Conservation (phyloP, 2,888 invertebrate genomes). For the Cerceris rybyensis region DNA sequence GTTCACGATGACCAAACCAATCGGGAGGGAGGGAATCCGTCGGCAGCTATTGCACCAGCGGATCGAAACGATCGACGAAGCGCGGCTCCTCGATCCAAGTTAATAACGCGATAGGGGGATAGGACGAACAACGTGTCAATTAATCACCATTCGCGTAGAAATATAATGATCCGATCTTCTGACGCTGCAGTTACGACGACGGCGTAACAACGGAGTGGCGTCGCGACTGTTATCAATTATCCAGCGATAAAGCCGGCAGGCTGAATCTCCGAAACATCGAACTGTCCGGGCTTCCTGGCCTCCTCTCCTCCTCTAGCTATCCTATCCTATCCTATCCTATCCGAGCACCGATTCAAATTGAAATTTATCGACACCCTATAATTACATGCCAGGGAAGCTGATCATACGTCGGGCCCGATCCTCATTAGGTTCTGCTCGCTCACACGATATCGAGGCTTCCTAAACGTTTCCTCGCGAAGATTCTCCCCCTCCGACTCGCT, state of each 20-base stretch:
- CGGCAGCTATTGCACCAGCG: too few relatives aligned
- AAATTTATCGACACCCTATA: conserved; percentile 78
- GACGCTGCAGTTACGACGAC: conserved; percentile 33
- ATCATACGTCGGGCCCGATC: conserved; percentile 58
- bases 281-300: conserved; percentile 38
- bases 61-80: too few relatives aligned
- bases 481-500: neutral
- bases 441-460: neutral
- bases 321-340: conserved; percentile 19
- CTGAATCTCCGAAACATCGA: conserved; percentile 70
- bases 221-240: conserved; percentile 69
- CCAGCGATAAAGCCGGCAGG: conserved; percentile 72
- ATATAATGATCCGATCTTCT: conserved; percentile 26
- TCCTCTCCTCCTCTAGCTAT: conserved; percentile 13
- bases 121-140: conserved; percentile 8
- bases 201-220: conserved; percentile 28
- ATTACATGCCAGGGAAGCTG: conserved; percentile 75
- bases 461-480: neutral
- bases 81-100: neutral
- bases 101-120: conserved; percentile 4
- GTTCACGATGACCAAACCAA: too few relatives aligned
- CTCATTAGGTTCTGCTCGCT: conserved; percentile 44
- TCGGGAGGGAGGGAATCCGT: too few relatives aligned
- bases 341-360: conserved; percentile 54
- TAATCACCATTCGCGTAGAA: conserved; percentile 34